phyloP scores from a whole-genome alignment of 2,888 invertebrate species.

The Athalia rosae region DNA sequence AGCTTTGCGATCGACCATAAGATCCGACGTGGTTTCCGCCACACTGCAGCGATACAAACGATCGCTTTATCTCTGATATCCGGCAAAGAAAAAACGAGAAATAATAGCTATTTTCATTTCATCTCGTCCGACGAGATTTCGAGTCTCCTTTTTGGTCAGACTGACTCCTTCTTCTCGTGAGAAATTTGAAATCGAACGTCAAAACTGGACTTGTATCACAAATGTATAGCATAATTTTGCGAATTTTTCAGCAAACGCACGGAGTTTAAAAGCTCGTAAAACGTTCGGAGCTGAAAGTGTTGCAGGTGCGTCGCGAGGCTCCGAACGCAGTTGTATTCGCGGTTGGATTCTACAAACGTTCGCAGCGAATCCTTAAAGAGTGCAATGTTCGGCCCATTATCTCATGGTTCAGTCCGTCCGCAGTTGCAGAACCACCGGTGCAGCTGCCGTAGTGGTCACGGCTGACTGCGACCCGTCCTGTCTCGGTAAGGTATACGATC shows the following conservation, averaged over 20 bases:
- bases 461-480: slow-evolving; percentile 30
- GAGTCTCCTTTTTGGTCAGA: no score
- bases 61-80: no score
- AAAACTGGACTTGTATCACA: no score
- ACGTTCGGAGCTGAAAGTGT: neutral
- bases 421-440: slow-evolving; percentile 4
- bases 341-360: slow-evolving; percentile 7
- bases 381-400: slow-evolving; percentile 23
- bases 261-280: neutral
- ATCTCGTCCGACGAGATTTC: no score
- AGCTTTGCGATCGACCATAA: no score
- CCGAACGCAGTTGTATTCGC: slow-evolving; percentile 10
- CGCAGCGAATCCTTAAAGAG: slow-evolving; percentile 3
- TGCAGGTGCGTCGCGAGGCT: slow-evolving; percentile 20
- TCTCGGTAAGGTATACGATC: neutral
- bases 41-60: no score
- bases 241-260: neutral
- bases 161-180: no score
- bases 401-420: slow-evolving; percentile 11
- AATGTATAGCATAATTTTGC: no score
- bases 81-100: no score
- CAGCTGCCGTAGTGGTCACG: slow-evolving; percentile 38
- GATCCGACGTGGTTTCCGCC: no score
- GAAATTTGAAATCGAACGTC: no score
- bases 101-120: no score